Conservation (phyloP, 2,113 vertebrate genomes). For the Ptyas mucosa region DNA sequence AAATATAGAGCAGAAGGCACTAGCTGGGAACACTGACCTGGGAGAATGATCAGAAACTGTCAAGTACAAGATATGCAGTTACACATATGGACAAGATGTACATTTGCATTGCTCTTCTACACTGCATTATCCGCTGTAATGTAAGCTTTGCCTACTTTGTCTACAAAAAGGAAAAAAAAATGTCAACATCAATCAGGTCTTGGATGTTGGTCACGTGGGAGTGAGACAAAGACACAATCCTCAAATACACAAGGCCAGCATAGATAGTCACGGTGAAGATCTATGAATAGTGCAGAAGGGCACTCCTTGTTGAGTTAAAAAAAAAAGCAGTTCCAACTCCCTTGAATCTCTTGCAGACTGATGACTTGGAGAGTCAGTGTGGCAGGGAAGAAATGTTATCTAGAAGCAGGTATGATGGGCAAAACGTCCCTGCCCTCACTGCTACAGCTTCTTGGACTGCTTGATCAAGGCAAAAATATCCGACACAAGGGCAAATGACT, state of each 20-base stretch:
- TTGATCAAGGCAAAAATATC: slow-evolving; percentile 3
- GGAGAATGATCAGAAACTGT: background rate
- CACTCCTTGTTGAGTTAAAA: slow-evolving; percentile 2
- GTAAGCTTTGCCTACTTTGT: slow-evolving; percentile 37
- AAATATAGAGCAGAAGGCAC: slow-evolving; percentile 19
- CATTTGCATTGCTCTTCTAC: slow-evolving; percentile 7
- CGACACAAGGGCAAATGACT: background rate
- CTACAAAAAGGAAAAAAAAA: background rate
- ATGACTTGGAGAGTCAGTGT: slow-evolving; percentile 50
- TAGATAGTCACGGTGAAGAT: slow-evolving; percentile 37
- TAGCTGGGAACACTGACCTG: fast-evolving
- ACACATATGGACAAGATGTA: slow-evolving; percentile 32
- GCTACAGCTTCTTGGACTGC: slow-evolving; percentile 15
- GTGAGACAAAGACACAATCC: slow-evolving; percentile 25
- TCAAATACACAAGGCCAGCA: slow-evolving; percentile 47
- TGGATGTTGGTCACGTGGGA: background rate
- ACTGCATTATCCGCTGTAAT: slow-evolving; percentile 35
- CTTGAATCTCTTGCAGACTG: slow-evolving; percentile 63
- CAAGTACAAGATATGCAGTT: slow-evolving; percentile 12
- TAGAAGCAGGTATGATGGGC: slow-evolving; percentile 56
- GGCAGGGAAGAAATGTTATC: slow-evolving; percentile 52
- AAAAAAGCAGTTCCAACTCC: slow-evolving; percentile 37
- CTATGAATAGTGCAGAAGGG: slow-evolving; percentile 29
- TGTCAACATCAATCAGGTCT: slow-evolving; percentile 21
- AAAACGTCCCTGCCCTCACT: slow-evolving; percentile 60